Percentiles rank a stretch among this genome's conserved stretches.
Evolutionary conservation across 2,888 invertebrate genomes (phyloP).

Genomic region (Globia sparganii): DNA sequence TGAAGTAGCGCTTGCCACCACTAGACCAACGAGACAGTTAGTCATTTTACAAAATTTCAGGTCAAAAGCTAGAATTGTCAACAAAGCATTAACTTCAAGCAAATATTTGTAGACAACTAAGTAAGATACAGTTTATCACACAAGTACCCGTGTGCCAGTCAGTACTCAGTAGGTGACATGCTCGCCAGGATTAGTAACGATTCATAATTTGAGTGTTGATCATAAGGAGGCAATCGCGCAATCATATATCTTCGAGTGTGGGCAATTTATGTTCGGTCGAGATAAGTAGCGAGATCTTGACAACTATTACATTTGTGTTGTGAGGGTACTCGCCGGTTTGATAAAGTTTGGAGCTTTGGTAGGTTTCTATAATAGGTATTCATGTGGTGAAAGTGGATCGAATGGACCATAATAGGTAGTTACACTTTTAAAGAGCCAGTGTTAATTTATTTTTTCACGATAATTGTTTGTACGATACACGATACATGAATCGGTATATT

Average conservation of each 20-base stretch:
- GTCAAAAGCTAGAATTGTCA: neutral
- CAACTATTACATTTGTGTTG: slow-evolving; percentile 32
- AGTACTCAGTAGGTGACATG: neutral
- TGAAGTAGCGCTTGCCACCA: no score
- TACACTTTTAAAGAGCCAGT: neutral
- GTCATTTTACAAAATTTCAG: neutral
- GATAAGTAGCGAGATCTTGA: slow-evolving; percentile 31
- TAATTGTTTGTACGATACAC: no score
- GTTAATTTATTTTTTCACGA: neutral
- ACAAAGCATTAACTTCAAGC: neutral
- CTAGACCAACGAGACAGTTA: neutral
- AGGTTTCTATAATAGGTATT: no score
- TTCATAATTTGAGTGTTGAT: slow-evolving; percentile 32
- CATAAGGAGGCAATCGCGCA: slow-evolving; percentile 1
- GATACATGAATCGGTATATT: no score
- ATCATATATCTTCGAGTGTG: slow-evolving; percentile 22
- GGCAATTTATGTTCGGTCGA: slow-evolving; percentile 8
- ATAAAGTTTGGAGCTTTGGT: neutral
- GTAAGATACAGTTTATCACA: neutral
- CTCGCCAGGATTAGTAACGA: slow-evolving; percentile 17
- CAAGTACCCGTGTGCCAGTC: neutral
- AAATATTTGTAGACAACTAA: neutral
- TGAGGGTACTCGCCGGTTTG: neutral
- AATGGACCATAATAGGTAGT: neutral
- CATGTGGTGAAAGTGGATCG: neutral